phyloP scores from a whole-genome alignment of 64 coral and sea anemone genomes.

The Stichodactyla helianthus region DNA sequence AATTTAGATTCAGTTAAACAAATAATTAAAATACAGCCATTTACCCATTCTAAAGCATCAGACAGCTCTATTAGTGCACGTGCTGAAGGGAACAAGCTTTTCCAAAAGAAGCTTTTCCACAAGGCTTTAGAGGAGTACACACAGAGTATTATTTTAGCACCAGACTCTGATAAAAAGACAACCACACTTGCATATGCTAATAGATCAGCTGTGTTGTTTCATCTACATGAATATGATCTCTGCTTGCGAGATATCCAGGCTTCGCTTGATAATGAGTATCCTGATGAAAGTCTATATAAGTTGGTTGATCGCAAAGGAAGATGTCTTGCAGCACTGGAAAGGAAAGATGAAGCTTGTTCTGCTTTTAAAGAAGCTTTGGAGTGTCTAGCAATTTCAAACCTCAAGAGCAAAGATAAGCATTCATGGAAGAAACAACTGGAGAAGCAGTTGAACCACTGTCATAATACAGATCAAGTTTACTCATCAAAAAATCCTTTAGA shows the following conservation, averaged over 20 bases:
- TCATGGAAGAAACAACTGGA: constrained; percentile 53
- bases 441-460: constrained; percentile 24
- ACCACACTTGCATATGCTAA: constrained; percentile 82
- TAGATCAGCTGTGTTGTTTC: constrained; percentile 75
- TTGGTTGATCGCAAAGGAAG: constrained; percentile 77
- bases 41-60: constrained; percentile 46
- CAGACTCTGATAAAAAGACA: constrained; percentile 33
- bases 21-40: constrained; percentile 45
- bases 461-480: neutral
- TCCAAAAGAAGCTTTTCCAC: constrained; percentile 47
- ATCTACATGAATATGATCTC: constrained; percentile 38
- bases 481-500: neutral
- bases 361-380: constrained; percentile 55
- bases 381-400: constrained; percentile 39
- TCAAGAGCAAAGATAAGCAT: constrained; percentile 48
- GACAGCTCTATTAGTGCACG: constrained; percentile 41
- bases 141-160: constrained; percentile 61
- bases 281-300: constrained; percentile 68
- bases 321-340: constrained; percentile 43
- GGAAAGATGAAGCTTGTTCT: constrained; percentile 20
- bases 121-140: constrained; percentile 67
- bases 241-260: constrained; percentile 69
- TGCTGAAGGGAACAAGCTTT: constrained; percentile 77
- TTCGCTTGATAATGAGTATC: constrained; percentile 52
- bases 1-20: constrained; percentile 43